These are phyloP conservation scores for Centruroides sculpturatus DNA, from an alignment of 1,140 invertebrate genomes.

Conservation along the genomic window DNA sequence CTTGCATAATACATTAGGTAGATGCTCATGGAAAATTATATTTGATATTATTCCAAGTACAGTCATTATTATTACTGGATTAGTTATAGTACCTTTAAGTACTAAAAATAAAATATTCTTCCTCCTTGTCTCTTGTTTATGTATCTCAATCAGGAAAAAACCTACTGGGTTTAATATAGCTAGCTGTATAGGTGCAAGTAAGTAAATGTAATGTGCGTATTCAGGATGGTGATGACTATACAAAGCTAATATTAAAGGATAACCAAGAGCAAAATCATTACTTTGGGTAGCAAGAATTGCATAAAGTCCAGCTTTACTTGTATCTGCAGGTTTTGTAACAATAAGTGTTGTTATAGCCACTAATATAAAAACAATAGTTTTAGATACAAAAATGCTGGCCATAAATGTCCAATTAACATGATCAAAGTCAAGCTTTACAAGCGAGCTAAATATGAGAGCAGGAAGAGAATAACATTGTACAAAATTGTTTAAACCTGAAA, in stretches of 20 bases:
- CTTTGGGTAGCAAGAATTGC: constrained; percentile 92
- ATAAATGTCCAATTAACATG: constrained; percentile 73
- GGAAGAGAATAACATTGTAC: constrained; percentile 86
- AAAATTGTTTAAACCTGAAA: constrained; percentile 29
- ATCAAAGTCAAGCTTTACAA: constrained; percentile 69
- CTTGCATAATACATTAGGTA: constrained; percentile 56
- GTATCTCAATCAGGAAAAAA: constrained; percentile 77
- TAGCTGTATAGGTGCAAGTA: constrained; percentile 88
- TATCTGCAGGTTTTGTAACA: constrained; percentile 58
- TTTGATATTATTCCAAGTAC: constrained; percentile 74
- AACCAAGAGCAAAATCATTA: constrained; percentile 96
- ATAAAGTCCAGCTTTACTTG: constrained; percentile 72
- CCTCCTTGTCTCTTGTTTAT: constrained; percentile 40
- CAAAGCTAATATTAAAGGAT: constrained; percentile 48
- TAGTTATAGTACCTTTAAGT: constrained; percentile 36
- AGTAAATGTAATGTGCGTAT: constrained; percentile 77
- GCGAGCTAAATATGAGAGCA: constrained; percentile 75
- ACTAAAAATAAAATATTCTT: neutral
- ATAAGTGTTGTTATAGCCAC: constrained; percentile 65
- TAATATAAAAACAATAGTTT: constrained; percentile 66
- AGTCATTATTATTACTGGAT: constrained; percentile 89
- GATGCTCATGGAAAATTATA: constrained; percentile 54
- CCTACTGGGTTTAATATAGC: constrained; percentile 85
- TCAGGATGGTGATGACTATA: constrained; percentile 60
- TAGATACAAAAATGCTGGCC: constrained; percentile 64